A percentile compares a stretch with the other conserved stretches of the same genome.
These are phyloP conservation scores for Neoarius graeffei DNA, from an alignment of 2,113 vertebrate genomes.

Conservation along the genomic window DNA sequence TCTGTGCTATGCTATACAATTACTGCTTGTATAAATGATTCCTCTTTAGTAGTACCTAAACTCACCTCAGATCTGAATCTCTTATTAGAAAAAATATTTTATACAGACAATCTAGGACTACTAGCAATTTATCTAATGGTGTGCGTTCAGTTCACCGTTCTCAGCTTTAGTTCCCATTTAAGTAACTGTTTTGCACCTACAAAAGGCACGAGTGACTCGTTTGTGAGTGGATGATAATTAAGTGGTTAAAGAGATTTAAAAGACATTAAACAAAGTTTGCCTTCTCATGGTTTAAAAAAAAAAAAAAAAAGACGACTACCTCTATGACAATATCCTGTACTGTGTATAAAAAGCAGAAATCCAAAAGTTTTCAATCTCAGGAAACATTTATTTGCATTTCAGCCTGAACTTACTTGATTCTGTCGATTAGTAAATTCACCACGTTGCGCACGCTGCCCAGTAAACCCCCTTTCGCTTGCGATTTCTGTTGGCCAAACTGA, in stretches of 20 bases:
- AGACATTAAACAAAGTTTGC: background rate
- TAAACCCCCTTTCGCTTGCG: slow-evolving; percentile 63
- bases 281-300: background rate
- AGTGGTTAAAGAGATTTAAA: background rate
- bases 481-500: slow-evolving; percentile 78
- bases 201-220: background rate
- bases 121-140: background rate
- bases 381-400: slow-evolving; percentile 13
- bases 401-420: slow-evolving; percentile 71
- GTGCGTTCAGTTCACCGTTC: background rate
- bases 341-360: background rate
- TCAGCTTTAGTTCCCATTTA: background rate
- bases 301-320: background rate
- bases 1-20: background rate
- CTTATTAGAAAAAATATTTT: background rate
- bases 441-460: slow-evolving; percentile 68
- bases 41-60: background rate
- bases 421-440: slow-evolving; percentile 68
- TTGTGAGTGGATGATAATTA: background rate
- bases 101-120: background rate
- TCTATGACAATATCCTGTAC: background rate
- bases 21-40: background rate
- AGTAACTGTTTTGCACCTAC: background rate
- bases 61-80: background rate
- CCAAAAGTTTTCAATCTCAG: background rate